Evolutionary conservation across 2,797 vertebrate species (phyloP).

Genomic region (Bovichtus variegatus): DNA sequence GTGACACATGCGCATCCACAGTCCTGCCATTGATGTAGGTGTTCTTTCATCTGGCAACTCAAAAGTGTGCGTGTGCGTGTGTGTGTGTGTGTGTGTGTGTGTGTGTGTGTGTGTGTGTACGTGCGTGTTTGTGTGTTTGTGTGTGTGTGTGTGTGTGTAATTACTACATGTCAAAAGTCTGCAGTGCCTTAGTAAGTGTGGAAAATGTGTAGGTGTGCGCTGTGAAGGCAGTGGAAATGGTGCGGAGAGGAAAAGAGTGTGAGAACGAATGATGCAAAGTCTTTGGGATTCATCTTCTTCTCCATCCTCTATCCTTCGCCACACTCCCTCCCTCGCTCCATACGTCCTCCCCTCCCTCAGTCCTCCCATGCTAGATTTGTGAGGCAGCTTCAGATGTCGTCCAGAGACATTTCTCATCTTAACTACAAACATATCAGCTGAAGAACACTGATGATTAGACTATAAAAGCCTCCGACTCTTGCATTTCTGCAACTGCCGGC

Average conservation of each 20-base stretch:
- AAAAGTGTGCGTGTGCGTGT: constrained; percentile 25
- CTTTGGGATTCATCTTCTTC: constrained; percentile 48
- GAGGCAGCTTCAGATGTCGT: constrained; percentile 19
- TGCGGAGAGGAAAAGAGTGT: constrained; percentile 51
- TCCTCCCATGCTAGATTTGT: not conserved
- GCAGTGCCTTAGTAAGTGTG: constrained; percentile 52
- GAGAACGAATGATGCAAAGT: constrained; percentile 53
- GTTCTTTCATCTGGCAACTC: constrained; percentile 73
- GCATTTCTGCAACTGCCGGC: constrained; percentile 19
- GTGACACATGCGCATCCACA: constrained; percentile 50
- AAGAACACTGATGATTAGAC: constrained; percentile 43
- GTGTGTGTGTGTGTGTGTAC: constrained; percentile 17
- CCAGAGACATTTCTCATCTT: constrained; percentile 27
- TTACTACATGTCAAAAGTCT: constrained; percentile 72
- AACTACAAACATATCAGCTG: constrained; percentile 33
- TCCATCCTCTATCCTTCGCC: constrained; percentile 21
- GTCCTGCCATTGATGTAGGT: constrained; percentile 70
- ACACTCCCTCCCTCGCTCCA: constrained; percentile 1
- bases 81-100: constrained; percentile 12
- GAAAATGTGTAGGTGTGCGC: constrained; percentile 70
- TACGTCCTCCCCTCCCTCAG: not conserved
- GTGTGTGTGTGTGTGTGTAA: constrained; percentile 35
- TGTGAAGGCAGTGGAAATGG: constrained; percentile 51
- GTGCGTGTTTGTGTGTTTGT: constrained; percentile 31
- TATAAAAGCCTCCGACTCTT: constrained; percentile 17